A percentile compares a stretch with the other conserved stretches of the same genome.
phyloP scores from a whole-genome alignment of 2,888 invertebrate genomes.

The Melipona beecheii region DNA sequence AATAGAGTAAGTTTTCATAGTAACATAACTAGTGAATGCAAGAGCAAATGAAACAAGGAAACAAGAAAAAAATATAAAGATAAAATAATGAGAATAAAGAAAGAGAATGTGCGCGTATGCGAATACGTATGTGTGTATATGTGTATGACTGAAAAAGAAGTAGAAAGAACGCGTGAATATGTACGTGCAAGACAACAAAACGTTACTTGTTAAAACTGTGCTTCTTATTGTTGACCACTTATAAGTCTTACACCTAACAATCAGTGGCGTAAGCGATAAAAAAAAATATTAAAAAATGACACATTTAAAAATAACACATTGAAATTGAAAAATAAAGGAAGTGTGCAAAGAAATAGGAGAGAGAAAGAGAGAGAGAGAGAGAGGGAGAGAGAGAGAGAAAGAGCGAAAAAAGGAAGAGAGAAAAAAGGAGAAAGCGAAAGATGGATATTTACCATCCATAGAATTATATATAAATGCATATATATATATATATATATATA shows the following conservation, averaged over 20 bases:
- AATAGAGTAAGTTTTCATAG: constrained; percentile 74
- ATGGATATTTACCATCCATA: constrained; percentile 51
- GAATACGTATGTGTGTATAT: constrained; percentile 2
- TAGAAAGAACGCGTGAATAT: constrained; percentile 26
- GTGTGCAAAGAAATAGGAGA: neutral
- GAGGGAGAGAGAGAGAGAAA: neutral
- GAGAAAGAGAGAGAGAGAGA: neutral
- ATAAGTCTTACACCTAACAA: constrained; percentile 73
- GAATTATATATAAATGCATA: constrained; percentile 48
- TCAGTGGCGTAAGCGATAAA: constrained; percentile 36
- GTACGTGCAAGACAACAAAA: constrained; percentile 57
- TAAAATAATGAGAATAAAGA: constrained; percentile 2
- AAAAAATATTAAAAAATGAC: constrained; percentile 5
- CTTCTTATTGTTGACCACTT: constrained; percentile 77
- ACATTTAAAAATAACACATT: constrained; percentile 11
- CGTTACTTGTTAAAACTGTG: constrained; percentile 79
- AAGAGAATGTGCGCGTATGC: neutral
- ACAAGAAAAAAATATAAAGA: neutral
- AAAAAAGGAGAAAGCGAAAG: constrained; percentile 8
- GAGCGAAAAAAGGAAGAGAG: neutral
- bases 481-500: constrained; percentile 28
- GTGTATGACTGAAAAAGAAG: constrained; percentile 33
- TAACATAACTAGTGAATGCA: constrained; percentile 58
- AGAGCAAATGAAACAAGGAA: neutral
- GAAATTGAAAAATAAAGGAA: constrained; percentile 5